These are phyloP conservation scores for Aselliscus stoliczkanus DNA, from an alignment of 2,797 vertebrate species.

Conservation along the genomic window DNA sequence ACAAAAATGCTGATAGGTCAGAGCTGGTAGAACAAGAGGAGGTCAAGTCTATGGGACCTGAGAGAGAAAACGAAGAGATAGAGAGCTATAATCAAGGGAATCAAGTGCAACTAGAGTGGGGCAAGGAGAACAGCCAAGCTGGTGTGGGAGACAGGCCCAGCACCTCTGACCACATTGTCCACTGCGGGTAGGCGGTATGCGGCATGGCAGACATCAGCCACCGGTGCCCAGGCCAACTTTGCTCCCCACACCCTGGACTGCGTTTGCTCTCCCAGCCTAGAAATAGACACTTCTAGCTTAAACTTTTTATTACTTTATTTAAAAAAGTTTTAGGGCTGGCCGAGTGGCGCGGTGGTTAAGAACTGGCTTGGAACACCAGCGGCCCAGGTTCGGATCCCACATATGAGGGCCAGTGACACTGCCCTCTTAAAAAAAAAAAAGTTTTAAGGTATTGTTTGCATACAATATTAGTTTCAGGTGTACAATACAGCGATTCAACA, in stretches of 20 bases:
- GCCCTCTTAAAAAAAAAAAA: too few species aligned
- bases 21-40: neutral
- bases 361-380: too few species aligned
- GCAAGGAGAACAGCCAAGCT: neutral
- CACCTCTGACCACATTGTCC: neutral
- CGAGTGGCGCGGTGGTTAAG: too few species aligned
- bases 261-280: neutral
- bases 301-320: neutral
- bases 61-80: neutral
- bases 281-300: neutral
- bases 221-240: neutral
- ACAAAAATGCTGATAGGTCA: neutral
- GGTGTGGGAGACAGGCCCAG: neutral
- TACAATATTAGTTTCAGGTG: neutral
- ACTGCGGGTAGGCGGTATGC: fast-evolving
- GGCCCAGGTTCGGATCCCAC: too few species aligned
- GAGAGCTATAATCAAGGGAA: neutral
- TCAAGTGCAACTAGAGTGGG: neutral
- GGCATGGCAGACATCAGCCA: neutral
- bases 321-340: neutral
- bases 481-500: neutral
- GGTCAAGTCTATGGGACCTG: neutral
- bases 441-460: neutral
- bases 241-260: neutral
- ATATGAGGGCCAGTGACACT: too few species aligned